Percentiles rank a stretch among this genome's conserved stretches.
Conservation (phyloP, 2,797 vertebrate species). For the Cygnus olor region DNA sequence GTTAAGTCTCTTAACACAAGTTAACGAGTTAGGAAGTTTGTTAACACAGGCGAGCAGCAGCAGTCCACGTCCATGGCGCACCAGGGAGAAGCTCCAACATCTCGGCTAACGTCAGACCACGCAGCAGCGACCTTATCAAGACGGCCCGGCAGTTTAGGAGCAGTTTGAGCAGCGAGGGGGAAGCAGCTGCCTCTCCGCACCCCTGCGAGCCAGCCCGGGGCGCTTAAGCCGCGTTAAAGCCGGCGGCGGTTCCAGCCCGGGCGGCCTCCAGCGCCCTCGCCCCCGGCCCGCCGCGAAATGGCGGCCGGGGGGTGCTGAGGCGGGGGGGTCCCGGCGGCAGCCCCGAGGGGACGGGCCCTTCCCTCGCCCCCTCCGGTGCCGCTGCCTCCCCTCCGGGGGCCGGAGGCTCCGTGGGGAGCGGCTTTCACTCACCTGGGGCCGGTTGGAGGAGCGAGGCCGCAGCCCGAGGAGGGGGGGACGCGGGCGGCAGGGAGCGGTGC, state of each 20-base stretch:
- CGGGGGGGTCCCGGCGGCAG: background rate
- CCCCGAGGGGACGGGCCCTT: background rate
- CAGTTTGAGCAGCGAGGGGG: fast-evolving
- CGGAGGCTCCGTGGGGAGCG: background rate
- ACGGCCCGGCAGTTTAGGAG: background rate
- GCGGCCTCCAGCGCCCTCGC: background rate
- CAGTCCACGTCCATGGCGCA: fast-evolving
- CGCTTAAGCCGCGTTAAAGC: too few species aligned
- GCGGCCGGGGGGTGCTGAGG: too few species aligned
- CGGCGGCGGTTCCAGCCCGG: too few species aligned
- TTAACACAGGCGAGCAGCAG: too few species aligned
- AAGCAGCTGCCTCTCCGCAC: background rate
- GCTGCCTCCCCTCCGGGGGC: too few species aligned
- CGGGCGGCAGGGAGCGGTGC: background rate
- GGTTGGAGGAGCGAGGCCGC: background rate
- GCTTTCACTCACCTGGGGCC: background rate
- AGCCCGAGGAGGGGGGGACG: too few species aligned
- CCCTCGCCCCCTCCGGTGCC: too few species aligned
- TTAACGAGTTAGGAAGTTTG: too few species aligned
- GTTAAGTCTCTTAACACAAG: too few species aligned
- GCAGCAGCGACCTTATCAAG: too few species aligned
- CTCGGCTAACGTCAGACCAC: background rate
- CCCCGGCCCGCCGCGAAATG: background rate
- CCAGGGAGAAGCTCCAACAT: background rate
- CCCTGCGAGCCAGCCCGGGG: background rate